phyloP scores from a whole-genome alignment of 2,888 invertebrate species.

The Onchidella celtica region DNA sequence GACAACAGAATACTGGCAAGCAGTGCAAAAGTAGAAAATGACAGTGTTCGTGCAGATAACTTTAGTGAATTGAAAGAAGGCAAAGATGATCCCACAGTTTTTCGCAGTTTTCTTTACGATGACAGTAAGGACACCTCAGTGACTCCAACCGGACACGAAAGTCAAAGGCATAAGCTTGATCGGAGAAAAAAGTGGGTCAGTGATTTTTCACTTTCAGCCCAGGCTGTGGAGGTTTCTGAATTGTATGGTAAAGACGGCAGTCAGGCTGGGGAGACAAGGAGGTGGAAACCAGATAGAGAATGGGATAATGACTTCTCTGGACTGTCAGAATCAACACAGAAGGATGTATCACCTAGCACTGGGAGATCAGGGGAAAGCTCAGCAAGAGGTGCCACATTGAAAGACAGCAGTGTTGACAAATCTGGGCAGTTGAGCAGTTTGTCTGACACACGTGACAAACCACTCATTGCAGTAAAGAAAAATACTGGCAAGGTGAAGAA shows the following conservation, averaged over 20 bases:
- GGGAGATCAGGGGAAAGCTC: neutral
- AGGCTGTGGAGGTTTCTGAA: neutral
- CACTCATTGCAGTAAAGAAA: neutral
- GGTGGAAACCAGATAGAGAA: constrained; percentile 50
- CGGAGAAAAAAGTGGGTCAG: neutral
- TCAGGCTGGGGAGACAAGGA: neutral
- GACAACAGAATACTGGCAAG: no score
- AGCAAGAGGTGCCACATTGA: neutral
- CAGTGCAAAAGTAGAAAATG: no score
- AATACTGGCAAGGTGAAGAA: constrained; percentile 1
- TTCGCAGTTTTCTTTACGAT: neutral
- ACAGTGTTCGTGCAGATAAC: no score
- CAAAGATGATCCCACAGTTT: neutral
- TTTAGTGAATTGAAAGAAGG: neutral
- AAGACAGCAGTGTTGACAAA: neutral
- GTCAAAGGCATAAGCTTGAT: neutral
- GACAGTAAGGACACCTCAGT: neutral
- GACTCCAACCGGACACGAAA: neutral
- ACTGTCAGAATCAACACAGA: neutral
- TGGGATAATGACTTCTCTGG: constrained; percentile 55
- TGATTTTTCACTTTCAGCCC: neutral
- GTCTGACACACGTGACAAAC: neutral
- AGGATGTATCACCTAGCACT: neutral
- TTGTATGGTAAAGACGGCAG: neutral
- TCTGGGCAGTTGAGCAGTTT: neutral